phyloP scores from a whole-genome alignment of 2,113 vertebrate species.

The Catharus minimus region DNA sequence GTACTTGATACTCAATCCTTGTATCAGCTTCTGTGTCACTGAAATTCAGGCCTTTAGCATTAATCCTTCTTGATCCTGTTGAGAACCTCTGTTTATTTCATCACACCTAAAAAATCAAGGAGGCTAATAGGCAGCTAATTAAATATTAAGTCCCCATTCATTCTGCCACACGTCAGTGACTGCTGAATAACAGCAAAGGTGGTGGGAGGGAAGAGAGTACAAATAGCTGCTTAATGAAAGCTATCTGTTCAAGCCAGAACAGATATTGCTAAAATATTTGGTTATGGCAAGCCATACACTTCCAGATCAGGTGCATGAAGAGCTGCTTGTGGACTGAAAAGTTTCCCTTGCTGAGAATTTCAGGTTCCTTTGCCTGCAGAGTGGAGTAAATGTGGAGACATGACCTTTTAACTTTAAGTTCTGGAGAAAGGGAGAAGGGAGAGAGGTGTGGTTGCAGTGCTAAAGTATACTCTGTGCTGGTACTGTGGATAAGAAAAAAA shows the following conservation, averaged over 20 bases:
- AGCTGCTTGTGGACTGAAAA: background rate
- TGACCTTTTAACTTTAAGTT: background rate
- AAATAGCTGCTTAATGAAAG: background rate
- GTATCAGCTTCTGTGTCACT: background rate
- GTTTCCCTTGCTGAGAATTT: background rate
- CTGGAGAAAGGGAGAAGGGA: background rate
- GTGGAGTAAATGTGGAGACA: background rate
- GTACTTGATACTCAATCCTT: background rate
- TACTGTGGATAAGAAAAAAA: background rate
- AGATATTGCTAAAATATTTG: background rate
- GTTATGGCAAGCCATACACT: background rate
- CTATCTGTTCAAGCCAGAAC: background rate
- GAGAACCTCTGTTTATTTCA: background rate
- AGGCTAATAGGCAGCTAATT: background rate
- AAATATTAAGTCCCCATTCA: background rate
- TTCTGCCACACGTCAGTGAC: background rate
- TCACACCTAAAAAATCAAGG: background rate
- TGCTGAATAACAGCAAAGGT: background rate
- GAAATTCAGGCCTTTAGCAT: background rate
- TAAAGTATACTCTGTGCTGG: rapidly evolving
- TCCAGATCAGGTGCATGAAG: background rate
- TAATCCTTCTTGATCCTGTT: background rate
- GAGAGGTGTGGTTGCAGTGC: background rate
- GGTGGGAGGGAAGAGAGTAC: background rate
- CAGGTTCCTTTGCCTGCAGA: background rate